Base-by-base conservation (phyloP, 1,140 invertebrate species). In the Araneus ventricosus region DNA sequence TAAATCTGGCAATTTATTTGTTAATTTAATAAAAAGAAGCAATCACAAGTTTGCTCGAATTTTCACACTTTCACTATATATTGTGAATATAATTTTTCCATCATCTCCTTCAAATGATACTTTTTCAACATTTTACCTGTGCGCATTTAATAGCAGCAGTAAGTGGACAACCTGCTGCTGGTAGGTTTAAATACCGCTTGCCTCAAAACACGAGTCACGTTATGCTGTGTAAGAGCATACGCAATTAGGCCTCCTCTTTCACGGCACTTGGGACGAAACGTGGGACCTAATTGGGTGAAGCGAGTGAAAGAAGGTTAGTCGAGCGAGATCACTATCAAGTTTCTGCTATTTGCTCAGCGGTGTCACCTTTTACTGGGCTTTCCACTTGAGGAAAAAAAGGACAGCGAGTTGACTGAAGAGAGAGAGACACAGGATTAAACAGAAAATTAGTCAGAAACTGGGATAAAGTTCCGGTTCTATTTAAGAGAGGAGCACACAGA, bases 181-280 rank as follows among this genome's bases (percentile, higher is more conserved):
- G 27, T 34, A 5, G 70, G 30, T 27, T 75, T 37, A 75, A 75
- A 37, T 20, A 75, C 10, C 37, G 30, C 70, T 75, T 22, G 70
- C 24, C 80, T 82, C 80, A 30, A 10, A 8, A 82, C 41, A 82
- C 80, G 41, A 22, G 27, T 82, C 80, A 82, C 80, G 80, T 82
- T 52, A 22, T n/a, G 41, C 39, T 6, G 80, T 10, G 80, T 82
- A 82, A 82, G 80, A 52, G 80, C 41, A 82, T 52, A 45, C 41
- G 80, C 39, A 82, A 82, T 82, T 82, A 82, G 80, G 39, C 24
- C 22, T 4, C 39, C 39, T 2, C 41, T 41, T 3, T 80, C 8
- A 82, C 80, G 39, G 39, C 27, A 10, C 39, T 82, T 22, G 39
- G 17, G 80, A 82, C n/a, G n/a, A 30, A 52, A 82, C 80, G 39